Evolutionary conservation across 2,797 vertebrate species (phyloP), one percentile per base, ranked within the genome.

Genomic region (Onychomys arenicola): DNA sequence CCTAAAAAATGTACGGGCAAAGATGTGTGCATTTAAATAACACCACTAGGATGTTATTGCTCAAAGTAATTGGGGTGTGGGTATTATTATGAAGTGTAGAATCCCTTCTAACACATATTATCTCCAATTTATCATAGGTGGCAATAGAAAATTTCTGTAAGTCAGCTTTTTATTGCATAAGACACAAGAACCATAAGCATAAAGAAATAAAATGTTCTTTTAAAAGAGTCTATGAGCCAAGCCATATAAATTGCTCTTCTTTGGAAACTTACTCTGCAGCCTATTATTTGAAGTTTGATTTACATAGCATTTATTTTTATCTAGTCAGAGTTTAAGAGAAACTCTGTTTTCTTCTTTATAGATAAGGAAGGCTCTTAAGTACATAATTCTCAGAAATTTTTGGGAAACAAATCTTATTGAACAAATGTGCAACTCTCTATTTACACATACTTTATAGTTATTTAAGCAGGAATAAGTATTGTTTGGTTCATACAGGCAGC

Each of bases 231-330:
- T 52, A 81, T 73, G 52, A 19, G 40, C 63, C 55, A 96, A 95
- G 55, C 32, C 93, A 87, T 29, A 49, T 86, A 80, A 93, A 76
- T 93, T 71, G 25, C 5, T 80, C 37, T 78, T 93, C 84, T 43
- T 89, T 96, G 37, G 85, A 91, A 61, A 95, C 27, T 93, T 14
- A 10, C 19, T 84, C 43, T 78, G 43, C 14, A 55, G 27, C 78
- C 93, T 27, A 81, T 73, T 97, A 80, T 43, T 91, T 95, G 63
- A 94, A 97, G 73, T 13, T 43, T 93, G 6, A 92, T 90, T 78
- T 84, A 34, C 29, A 34, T 21, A 46, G 27, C 93, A 94, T 88
- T 95, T 89, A 89, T 92, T 95, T 95, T 95, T 94, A 95, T 97
- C 76, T 65, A 75, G 6, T 93, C 69, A 78, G 25, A 94, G 43